phyloP scores from a whole-genome alignment of 2,113 vertebrate genomes.

The Mesoclemmys tuberculata region DNA sequence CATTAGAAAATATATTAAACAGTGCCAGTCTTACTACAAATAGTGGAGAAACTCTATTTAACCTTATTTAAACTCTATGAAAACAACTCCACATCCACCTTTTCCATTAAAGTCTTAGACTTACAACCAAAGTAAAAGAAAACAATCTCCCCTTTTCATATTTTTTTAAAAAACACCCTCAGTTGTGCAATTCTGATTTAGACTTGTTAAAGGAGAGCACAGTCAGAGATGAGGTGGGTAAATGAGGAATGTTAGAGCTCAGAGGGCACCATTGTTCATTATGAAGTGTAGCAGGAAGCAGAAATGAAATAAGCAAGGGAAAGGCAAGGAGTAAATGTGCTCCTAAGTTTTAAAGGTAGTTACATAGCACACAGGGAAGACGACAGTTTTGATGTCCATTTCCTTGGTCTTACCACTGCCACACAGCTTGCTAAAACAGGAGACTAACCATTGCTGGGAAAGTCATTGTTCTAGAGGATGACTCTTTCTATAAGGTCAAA shows the following conservation, averaged over 20 bases:
- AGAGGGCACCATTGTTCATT: background rate
- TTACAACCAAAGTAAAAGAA: constrained; percentile 22
- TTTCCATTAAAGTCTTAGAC: background rate
- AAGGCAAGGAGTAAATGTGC: accelerated
- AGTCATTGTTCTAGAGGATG: accelerated
- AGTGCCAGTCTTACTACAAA: background rate
- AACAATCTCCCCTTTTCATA: background rate
- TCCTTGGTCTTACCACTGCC: background rate
- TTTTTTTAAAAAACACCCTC: background rate
- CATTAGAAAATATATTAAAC: constrained; percentile 38
- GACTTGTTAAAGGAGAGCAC: background rate
- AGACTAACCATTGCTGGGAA: background rate
- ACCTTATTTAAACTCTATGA: constrained; percentile 36
- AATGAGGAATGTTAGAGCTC: background rate
- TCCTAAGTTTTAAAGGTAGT: background rate
- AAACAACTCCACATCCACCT: constrained; percentile 36
- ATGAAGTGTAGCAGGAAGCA: background rate
- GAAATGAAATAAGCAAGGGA: background rate
- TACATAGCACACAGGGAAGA: background rate
- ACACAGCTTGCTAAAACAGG: accelerated
- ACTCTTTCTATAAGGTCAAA: background rate
- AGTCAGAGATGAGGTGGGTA: background rate
- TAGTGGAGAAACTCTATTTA: constrained; percentile 12
- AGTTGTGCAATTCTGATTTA: background rate
- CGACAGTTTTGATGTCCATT: accelerated